Conservation (phyloP, 2,113 vertebrate genomes). For the Nerophis ophidion region DNA sequence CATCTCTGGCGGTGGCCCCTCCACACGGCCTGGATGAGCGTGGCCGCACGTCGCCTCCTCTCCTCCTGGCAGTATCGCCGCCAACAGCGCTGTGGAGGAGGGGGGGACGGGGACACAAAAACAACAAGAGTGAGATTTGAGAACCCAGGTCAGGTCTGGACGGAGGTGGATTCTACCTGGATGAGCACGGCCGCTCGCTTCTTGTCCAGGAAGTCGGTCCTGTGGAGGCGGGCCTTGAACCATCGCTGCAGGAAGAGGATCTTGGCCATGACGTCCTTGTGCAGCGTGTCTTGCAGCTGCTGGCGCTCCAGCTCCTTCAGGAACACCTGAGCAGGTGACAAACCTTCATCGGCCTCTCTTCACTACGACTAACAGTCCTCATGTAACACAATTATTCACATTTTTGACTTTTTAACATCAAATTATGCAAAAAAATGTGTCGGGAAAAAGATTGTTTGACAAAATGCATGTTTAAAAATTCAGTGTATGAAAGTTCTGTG, state of each 20-base stretch:
- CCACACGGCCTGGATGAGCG: conserved; percentile 81
- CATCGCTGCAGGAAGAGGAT: conserved; percentile 91
- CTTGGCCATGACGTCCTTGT: conserved; percentile 89
- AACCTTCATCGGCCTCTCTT: not conserved
- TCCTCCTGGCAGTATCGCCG: conserved; percentile 60
- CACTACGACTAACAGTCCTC: too few species aligned
- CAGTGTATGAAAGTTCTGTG: too few species aligned
- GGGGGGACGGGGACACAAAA: not conserved
- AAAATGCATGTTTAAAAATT: too few species aligned
- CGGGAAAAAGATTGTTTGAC: not conserved
- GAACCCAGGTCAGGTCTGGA: not conserved
- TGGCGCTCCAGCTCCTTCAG: conserved; percentile 90
- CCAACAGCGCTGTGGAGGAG: conserved; percentile 73
- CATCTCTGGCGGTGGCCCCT: conserved; percentile 67
- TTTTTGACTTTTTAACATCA: too few species aligned
- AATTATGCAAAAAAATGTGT: too few species aligned
- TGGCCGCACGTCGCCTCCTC: conserved; percentile 62
- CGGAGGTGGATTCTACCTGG: conserved; percentile 70
- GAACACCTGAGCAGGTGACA: conserved; percentile 77
- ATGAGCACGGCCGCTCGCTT: conserved; percentile 75
- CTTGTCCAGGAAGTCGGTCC: conserved; percentile 77
- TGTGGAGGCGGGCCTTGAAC: conserved; percentile 80
- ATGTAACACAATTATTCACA: too few species aligned
- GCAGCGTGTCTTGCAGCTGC: conserved; percentile 84
- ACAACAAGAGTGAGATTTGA: not conserved